Percentiles rank a stretch among this genome's conserved stretches.
Conservation (phyloP, 2,797 vertebrate species). For the Gambusia yucatana region DNA sequence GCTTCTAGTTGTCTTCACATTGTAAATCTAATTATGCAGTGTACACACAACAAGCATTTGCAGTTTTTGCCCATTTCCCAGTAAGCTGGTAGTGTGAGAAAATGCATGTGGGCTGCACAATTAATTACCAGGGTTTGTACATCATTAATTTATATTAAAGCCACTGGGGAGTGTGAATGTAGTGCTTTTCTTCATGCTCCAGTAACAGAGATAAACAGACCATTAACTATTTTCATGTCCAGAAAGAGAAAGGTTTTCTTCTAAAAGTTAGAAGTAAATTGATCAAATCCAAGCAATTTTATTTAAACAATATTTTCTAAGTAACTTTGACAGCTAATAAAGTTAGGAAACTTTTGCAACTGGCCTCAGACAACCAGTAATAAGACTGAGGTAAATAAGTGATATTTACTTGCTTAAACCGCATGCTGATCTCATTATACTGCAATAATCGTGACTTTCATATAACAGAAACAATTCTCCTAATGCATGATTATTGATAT, state of each 20-base stretch:
- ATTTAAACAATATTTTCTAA: conserved; percentile 23
- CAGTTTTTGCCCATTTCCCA: conserved; percentile 61
- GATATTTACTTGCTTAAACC: conserved; percentile 52
- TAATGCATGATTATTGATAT: conserved; percentile 17
- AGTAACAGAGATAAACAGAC: conserved; percentile 70
- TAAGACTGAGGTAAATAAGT: conserved; percentile 58
- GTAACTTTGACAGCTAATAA: conserved; percentile 29
- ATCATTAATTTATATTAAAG: conserved; percentile 81
- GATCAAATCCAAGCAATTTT: conserved; percentile 25
- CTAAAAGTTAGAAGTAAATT: conserved; percentile 30
- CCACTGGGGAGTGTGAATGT: conserved; percentile 64
- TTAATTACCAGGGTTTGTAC: conserved; percentile 79
- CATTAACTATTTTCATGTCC: conserved; percentile 56
- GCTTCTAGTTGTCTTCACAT: conserved; percentile 28
- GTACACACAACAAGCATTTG: conserved; percentile 32
- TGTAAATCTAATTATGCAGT: conserved; percentile 48
- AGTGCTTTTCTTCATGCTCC: conserved; percentile 49
- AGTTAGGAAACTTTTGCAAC: conserved; percentile 42
- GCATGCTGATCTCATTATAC: conserved; percentile 44
- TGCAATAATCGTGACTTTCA: conserved; percentile 15
- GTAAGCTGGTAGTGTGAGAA: conserved; percentile 51
- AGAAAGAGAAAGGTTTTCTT: conserved; percentile 24
- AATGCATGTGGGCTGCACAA: conserved; percentile 61
- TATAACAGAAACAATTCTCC: not conserved
- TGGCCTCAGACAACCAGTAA: conserved; percentile 55